Evolutionary conservation across 2,113 vertebrate genomes (phyloP).

Genomic region (Phaethornis superciliosus): DNA sequence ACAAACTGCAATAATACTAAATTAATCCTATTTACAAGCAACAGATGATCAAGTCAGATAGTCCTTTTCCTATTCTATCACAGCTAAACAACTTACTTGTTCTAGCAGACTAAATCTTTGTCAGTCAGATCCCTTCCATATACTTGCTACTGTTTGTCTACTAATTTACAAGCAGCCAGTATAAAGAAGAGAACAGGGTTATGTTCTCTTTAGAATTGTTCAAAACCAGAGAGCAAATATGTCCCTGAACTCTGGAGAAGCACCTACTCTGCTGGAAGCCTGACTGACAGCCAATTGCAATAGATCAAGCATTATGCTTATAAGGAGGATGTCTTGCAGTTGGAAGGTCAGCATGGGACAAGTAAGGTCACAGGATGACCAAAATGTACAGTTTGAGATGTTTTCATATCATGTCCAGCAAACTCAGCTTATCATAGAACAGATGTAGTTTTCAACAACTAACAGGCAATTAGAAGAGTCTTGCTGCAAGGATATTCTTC

Average conservation of each 20-base stretch:
- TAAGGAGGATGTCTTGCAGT: neutral
- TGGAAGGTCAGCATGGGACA: neutral
- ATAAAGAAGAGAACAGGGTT: neutral
- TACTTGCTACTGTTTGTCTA: neutral
- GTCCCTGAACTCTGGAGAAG: neutral
- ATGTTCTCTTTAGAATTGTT: neutral
- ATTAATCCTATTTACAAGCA: neutral
- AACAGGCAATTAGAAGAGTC: neutral
- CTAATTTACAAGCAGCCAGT: neutral
- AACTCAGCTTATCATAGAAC: neutral
- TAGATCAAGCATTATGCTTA: neutral
- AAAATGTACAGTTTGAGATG: neutral
- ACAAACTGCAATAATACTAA: neutral
- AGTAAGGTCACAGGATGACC: neutral
- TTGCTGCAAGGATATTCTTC: neutral
- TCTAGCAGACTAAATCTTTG: neutral
- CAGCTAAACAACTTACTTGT: neutral
- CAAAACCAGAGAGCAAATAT: neutral
- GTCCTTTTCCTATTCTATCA: neutral
- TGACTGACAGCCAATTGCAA: neutral
- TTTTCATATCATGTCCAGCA: neutral
- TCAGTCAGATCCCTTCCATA: neutral
- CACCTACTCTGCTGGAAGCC: neutral
- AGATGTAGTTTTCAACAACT: neutral
- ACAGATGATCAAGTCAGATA: neutral